Percentiles rank a stretch among this genome's conserved stretches.
phyloP scores from a whole-genome alignment of 2,113 vertebrate species.

The Heterocephalus glaber region DNA sequence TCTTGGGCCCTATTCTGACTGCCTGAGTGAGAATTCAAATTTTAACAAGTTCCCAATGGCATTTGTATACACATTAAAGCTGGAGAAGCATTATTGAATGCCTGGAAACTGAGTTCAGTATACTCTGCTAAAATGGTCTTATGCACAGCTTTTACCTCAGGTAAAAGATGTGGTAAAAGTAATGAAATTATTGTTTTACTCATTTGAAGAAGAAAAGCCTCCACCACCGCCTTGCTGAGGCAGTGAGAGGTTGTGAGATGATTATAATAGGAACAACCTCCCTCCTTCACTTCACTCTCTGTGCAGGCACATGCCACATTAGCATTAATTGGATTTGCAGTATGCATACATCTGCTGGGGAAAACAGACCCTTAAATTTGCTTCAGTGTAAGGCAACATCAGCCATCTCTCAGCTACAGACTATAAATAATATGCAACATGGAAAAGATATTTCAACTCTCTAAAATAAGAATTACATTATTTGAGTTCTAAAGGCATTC shows the following conservation, averaged over 20 bases:
- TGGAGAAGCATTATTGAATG: neutral
- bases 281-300: constrained; percentile 45
- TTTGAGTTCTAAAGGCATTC: neutral
- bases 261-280: constrained; percentile 13
- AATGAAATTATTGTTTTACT: neutral
- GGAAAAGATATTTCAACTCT: constrained; percentile 1
- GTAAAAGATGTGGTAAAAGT: neutral
- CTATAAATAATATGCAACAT: constrained; percentile 23
- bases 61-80: neutral
- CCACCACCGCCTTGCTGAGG: neutral
- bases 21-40: neutral
- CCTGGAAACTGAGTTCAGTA: neutral
- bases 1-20: neutral
- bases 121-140: neutral
- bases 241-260: neutral
- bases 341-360: constrained; percentile 58
- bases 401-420: constrained; percentile 20
- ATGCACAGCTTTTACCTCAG: neutral
- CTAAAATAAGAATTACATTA: neutral
- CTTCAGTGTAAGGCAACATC: constrained; percentile 55
- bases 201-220: constrained; percentile 25
- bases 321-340: constrained; percentile 66
- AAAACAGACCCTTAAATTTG: constrained; percentile 63
- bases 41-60: neutral
- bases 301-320: neutral